Evolutionary conservation across 2,888 invertebrate genomes (phyloP).

Genomic region (Bhutanitis thaidina): DNA sequence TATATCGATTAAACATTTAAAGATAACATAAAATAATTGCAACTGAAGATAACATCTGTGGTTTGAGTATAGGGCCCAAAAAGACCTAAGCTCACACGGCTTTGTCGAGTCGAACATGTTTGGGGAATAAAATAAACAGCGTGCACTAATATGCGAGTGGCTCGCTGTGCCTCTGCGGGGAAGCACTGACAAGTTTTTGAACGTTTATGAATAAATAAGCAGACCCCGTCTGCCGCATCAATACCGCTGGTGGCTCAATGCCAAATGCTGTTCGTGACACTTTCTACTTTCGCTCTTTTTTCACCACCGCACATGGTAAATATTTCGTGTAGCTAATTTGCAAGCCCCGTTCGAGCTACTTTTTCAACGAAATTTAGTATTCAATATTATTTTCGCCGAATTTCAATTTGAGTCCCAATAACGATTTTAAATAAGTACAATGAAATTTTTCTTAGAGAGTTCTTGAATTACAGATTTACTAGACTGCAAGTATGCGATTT

Average conservation of each 20-base stretch:
- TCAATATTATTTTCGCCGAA: constrained; percentile 5
- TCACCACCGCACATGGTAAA: constrained; percentile 39
- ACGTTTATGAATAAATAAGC: constrained; percentile 76
- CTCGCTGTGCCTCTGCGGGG: constrained; percentile 25
- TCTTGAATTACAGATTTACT: background rate
- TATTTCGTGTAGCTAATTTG: constrained; percentile 61
- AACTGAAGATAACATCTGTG: too few species aligned
- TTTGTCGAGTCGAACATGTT: background rate
- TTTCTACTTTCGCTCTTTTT: constrained; percentile 69
- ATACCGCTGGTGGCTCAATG: constrained; percentile 67
- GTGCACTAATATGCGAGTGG: constrained; percentile 42
- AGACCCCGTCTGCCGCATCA: constrained; percentile 70
- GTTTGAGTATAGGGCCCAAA: background rate
- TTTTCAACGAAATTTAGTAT: constrained; percentile 7
- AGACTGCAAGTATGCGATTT: background rate
- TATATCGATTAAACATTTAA: too few species aligned
- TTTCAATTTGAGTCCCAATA: constrained; percentile 8
- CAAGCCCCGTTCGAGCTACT: constrained; percentile 27
- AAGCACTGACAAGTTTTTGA: constrained; percentile 66
- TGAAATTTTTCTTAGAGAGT: background rate
- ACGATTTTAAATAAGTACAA: constrained; percentile 2
- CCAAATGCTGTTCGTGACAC: constrained; percentile 73
- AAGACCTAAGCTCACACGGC: background rate
- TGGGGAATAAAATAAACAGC: constrained; percentile 34
- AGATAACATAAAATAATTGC: too few species aligned